phyloP scores from a whole-genome alignment of 1,140 invertebrate species.

The Scaptomyza hsui region DNA sequence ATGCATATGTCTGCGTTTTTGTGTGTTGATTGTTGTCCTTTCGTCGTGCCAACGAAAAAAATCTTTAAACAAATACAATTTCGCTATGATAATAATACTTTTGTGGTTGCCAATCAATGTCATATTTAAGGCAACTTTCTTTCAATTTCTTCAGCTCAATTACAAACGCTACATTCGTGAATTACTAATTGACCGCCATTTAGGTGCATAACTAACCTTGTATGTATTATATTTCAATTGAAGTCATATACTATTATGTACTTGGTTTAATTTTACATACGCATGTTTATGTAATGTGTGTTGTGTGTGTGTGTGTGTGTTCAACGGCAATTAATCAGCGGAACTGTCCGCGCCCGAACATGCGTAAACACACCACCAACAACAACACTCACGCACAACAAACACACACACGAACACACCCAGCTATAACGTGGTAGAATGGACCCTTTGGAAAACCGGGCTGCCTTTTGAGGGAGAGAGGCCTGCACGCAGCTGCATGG shows the following conservation, averaged over 20 bases:
- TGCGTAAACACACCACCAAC: conserved; percentile 63
- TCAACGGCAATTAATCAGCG: conserved; percentile 80
- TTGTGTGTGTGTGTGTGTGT: conserved; percentile 46
- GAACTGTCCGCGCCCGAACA: conserved; percentile 78
- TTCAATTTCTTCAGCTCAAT: background rate
- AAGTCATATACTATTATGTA: conserved; percentile 3
- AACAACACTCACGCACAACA: background rate
- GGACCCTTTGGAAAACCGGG: conserved; percentile 35
- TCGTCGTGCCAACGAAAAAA: background rate
- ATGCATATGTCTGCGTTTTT: background rate
- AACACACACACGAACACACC: conserved; percentile 15
- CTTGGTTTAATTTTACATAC: conserved; percentile 9
- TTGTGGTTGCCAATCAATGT: background rate
- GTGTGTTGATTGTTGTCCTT: background rate
- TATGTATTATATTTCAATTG: conserved; percentile 1
- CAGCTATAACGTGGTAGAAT: conserved; percentile 31
- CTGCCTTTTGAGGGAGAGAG: conserved; percentile 21
- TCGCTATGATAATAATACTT: background rate
- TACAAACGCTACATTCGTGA: background rate
- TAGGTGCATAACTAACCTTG: background rate
- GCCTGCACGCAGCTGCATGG: conserved; percentile 27
- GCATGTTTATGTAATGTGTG: conserved; percentile 44
- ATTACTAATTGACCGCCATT: conserved; percentile 10
- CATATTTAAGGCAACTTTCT: background rate
- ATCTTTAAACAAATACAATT: background rate